These are phyloP conservation scores for Pheosia tremula DNA, from an alignment of 2,888 invertebrate species.

Conservation along the genomic window DNA sequence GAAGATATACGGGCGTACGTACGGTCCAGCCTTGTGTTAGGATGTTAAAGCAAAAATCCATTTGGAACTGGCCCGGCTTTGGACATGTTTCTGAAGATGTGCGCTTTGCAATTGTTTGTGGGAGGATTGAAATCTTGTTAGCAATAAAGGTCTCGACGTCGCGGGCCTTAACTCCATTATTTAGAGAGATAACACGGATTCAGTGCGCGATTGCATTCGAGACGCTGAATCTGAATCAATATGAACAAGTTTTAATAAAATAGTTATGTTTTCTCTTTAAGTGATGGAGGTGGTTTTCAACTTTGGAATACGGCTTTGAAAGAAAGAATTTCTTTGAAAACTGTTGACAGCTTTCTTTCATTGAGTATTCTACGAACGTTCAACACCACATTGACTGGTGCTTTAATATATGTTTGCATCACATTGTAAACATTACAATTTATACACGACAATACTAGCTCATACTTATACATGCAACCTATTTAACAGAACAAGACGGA, in stretches of 20 bases:
- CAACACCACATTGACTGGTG: slow-evolving; percentile 36
- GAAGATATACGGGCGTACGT: slow-evolving; percentile 32
- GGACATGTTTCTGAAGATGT: slow-evolving; percentile 34
- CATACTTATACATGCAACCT: slow-evolving; percentile 15
- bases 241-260: slow-evolving; percentile 4
- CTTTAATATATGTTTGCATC: slow-evolving; percentile 19
- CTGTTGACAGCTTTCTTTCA: slow-evolving; percentile 13
- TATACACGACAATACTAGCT: slow-evolving; percentile 14
- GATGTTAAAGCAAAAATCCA: slow-evolving; percentile 49
- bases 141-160: slow-evolving; percentile 18
- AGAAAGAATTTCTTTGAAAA: slow-evolving; percentile 19
- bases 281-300: slow-evolving; percentile 24
- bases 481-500: slow-evolving; percentile 45
- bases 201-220: slow-evolving; percentile 5
- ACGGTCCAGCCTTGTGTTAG: slow-evolving; percentile 41
- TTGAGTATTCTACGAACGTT: slow-evolving; percentile 7
- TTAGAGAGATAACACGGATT: slow-evolving; percentile 26
- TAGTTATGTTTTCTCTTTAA: slow-evolving; percentile 22
- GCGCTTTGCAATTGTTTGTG: slow-evolving; percentile 49
- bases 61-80: slow-evolving; percentile 47
- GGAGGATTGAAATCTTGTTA: slow-evolving; percentile 38
- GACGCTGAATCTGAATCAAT: slow-evolving; percentile 12
- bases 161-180: slow-evolving; percentile 27
- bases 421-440: slow-evolving; percentile 1
- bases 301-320: slow-evolving; percentile 20